These are phyloP conservation scores for Drosophila pegasa DNA, from an alignment of 2,888 invertebrate genomes.

Conservation along the genomic window DNA sequence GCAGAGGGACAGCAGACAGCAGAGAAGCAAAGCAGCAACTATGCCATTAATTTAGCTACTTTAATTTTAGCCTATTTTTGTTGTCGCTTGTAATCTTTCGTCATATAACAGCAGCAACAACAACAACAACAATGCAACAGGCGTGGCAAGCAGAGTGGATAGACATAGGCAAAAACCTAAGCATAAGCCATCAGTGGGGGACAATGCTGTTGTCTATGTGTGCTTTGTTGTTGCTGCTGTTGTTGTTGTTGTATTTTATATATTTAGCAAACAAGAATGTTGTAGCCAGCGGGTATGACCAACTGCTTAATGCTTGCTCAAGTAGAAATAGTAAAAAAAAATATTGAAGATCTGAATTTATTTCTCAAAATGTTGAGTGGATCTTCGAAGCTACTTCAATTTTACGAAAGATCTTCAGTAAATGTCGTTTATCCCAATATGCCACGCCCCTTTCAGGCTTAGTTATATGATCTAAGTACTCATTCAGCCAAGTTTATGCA, in stretches of 20 bases:
- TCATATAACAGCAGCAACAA: constrained; percentile 56
- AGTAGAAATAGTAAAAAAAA: too few species aligned
- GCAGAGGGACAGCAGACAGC: not conserved
- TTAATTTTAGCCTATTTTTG: constrained; percentile 72
- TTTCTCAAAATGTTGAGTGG: not conserved
- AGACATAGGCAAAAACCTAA: constrained; percentile 24
- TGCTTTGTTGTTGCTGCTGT: not conserved
- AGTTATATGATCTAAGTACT: not conserved
- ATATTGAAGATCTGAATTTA: not conserved
- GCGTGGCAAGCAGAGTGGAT: constrained; percentile 11
- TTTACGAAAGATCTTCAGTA: too few species aligned
- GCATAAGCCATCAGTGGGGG: constrained; percentile 13
- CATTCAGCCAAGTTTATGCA: not conserved
- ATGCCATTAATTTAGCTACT: constrained; percentile 71
- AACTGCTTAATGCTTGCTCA: not conserved
- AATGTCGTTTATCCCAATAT: not conserved
- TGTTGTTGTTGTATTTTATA: constrained; percentile 5
- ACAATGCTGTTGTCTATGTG: constrained; percentile 8
- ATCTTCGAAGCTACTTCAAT: not conserved
- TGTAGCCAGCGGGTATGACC: not conserved
- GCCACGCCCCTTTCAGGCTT: not conserved
- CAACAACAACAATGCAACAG: constrained; percentile 24
- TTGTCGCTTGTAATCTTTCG: constrained; percentile 70
- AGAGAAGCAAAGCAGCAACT: constrained; percentile 36
- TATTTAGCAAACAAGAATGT: constrained; percentile 12